Evolutionary conservation across 2,797 vertebrate genomes (phyloP).

Genomic region (Brachyrhaphis roseni): DNA sequence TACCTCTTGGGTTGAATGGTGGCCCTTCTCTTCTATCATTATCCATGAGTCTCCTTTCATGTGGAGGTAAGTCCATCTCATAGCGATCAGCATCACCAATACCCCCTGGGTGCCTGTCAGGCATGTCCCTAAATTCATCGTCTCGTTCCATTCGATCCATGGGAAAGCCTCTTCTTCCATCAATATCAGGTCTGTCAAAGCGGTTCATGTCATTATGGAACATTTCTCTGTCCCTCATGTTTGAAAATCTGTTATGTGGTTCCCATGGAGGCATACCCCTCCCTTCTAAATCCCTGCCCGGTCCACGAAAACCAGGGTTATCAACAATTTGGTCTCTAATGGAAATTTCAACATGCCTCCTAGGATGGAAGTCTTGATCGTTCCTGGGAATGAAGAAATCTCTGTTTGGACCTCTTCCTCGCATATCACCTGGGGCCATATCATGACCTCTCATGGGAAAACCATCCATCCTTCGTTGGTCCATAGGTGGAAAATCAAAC

Average conservation of each 20-base stretch:
- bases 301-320: slow-evolving; percentile 84
- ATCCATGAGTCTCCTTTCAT: slow-evolving; percentile 76
- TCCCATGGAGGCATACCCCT: slow-evolving; percentile 86
- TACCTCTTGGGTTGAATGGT: slow-evolving; percentile 76
- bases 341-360: slow-evolving; percentile 79
- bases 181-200: slow-evolving; percentile 76
- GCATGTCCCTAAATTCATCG: slow-evolving; percentile 83
- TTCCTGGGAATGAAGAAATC: slow-evolving; percentile 75
- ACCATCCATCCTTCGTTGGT: slow-evolving; percentile 89
- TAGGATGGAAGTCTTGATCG: slow-evolving; percentile 79
- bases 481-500: slow-evolving; percentile 86
- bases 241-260: slow-evolving; percentile 83
- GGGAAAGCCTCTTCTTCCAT: slow-evolving; percentile 78
- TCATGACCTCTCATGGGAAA: slow-evolving; percentile 87
- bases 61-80: slow-evolving; percentile 73
- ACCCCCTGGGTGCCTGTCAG: slow-evolving; percentile 79
- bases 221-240: slow-evolving; percentile 87
- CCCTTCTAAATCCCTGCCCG: slow-evolving; percentile 81
- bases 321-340: slow-evolving; percentile 79
- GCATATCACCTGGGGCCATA: slow-evolving; percentile 86
- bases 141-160: slow-evolving; percentile 73
- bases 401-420: slow-evolving; percentile 85
- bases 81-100: slow-evolving; percentile 64
- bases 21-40: slow-evolving; percentile 75
- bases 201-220: slow-evolving; percentile 81